phyloP scores from a whole-genome alignment of 2,888 invertebrate genomes.

The Gymnocheta viridis region DNA sequence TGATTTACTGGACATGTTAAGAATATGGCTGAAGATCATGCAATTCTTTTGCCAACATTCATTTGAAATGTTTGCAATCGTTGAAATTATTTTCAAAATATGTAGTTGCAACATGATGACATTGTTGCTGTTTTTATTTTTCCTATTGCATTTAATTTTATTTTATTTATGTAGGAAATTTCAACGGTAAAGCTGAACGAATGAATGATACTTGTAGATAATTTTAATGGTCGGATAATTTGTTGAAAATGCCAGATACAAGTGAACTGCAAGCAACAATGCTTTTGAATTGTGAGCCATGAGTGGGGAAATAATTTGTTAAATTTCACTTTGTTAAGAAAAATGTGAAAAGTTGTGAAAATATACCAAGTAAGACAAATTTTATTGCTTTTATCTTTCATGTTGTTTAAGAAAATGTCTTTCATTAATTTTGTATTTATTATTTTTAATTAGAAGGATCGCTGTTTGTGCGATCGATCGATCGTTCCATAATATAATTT shows the following conservation, averaged over 20 bases:
- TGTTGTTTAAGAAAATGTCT: no score
- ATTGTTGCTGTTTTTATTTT: constrained; percentile 42
- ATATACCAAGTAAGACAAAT: not conserved
- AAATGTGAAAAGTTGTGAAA: constrained; percentile 10
- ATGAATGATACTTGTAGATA: constrained; percentile 26
- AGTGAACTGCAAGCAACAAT: constrained; percentile 17
- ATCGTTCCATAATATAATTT: no score
- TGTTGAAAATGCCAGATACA: constrained; percentile 27
- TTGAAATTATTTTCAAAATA: constrained; percentile 17
- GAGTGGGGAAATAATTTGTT: constrained; percentile 9
- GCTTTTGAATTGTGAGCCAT: not conserved
- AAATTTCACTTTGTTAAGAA: constrained; percentile 12
- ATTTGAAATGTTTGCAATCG: constrained; percentile 30
- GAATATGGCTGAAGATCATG: constrained; percentile 68
- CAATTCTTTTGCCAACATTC: constrained; percentile 35
- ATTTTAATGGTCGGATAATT: constrained; percentile 50
- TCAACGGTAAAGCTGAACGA: constrained; percentile 18
- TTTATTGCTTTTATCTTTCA: not conserved
- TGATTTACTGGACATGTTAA: constrained; percentile 71
- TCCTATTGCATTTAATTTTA: not conserved
- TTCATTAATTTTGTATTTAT: no score
- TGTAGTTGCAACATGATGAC: constrained; percentile 49
- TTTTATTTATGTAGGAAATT: constrained; percentile 28
- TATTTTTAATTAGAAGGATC: no score
- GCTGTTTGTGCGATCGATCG: no score